Conservation (phyloP, 1,140 invertebrate species). For the Drosophila rufa region DNA sequence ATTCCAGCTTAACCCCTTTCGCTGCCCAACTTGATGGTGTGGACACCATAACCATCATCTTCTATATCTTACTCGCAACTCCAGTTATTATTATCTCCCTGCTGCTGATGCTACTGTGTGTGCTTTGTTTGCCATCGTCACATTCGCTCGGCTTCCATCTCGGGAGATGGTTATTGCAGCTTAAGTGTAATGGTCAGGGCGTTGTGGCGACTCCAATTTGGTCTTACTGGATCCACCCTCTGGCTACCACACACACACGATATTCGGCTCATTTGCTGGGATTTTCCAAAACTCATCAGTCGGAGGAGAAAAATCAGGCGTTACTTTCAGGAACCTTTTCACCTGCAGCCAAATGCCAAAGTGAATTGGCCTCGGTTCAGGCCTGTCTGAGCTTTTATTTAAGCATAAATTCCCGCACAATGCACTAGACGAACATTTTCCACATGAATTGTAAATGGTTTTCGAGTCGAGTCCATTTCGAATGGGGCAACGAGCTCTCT, state of each 20-base stretch:
- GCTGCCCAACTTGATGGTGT: slow-evolving; percentile 9
- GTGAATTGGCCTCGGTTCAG: slow-evolving; percentile 46
- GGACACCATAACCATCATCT: slow-evolving; percentile 39
- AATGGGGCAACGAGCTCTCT: background rate
- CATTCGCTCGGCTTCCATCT: slow-evolving; percentile 29
- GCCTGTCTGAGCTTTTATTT: slow-evolving; percentile 53
- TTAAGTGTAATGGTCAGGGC: slow-evolving; percentile 48
- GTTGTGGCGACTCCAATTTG: slow-evolving; percentile 17
- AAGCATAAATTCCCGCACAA: slow-evolving; percentile 75
- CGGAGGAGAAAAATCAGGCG: slow-evolving; percentile 1
- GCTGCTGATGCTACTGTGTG: background rate
- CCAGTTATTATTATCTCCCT: slow-evolving; percentile 30
- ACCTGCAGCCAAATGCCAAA: slow-evolving; percentile 46
- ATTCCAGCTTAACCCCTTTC: slow-evolving; percentile 13
- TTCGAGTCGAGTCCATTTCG: slow-evolving; percentile 7
- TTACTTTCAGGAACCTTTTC: slow-evolving; percentile 10
- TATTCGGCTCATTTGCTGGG: slow-evolving; percentile 61
- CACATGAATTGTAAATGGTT: slow-evolving; percentile 76
- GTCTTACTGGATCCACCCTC: background rate
- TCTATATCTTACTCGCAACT: slow-evolving; percentile 39
- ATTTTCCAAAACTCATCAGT: slow-evolving; percentile 59
- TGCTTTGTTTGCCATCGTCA: slow-evolving; percentile 19
- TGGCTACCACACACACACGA: slow-evolving; percentile 23
- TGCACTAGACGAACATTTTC: slow-evolving; percentile 79
- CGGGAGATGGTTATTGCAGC: slow-evolving; percentile 44